Conservation (phyloP, 1,140 invertebrate genomes). For the Druon quercuslanigerum region DNA sequence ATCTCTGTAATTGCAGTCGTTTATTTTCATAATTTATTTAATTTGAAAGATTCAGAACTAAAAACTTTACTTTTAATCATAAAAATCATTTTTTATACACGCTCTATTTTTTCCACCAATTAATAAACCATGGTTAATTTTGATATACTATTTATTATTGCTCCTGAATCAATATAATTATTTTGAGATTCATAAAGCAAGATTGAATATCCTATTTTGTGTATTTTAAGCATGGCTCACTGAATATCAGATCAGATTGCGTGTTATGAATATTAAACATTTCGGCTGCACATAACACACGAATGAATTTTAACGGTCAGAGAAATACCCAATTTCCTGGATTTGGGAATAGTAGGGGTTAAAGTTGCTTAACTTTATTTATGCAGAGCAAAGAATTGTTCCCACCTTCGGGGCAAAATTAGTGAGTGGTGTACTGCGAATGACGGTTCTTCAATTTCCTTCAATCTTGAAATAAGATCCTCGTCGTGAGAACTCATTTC, state of each 20-base stretch:
- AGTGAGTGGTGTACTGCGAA: slow-evolving; percentile 24
- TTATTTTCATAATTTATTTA: no score
- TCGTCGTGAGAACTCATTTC: slow-evolving; percentile 28
- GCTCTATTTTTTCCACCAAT: no score
- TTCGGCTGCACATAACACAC: background rate
- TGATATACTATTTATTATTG: no score
- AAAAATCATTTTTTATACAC: no score
- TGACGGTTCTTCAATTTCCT: slow-evolving; percentile 31
- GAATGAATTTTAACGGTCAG: background rate
- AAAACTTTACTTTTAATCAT: no score
- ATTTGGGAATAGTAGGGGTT: background rate
- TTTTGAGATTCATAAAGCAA: background rate
- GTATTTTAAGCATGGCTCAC: background rate
- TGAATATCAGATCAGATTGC: background rate
- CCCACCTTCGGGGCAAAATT: slow-evolving; percentile 22
- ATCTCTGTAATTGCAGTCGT: no score
- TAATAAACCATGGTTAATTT: no score
- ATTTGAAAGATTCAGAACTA: no score
- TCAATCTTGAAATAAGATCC: slow-evolving; percentile 30
- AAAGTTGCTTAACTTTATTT: slow-evolving; percentile 8
- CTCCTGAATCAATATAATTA: no score
- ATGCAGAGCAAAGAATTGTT: slow-evolving; percentile 13
- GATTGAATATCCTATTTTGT: background rate
- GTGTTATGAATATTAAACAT: background rate
- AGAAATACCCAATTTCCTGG: background rate